Evolutionary conservation across 37 sponge, comb jelly and placozoan species (phyloP), one percentile per base, ranked within the genome.

Genomic region (Mnemiopsis leidyi): DNA sequence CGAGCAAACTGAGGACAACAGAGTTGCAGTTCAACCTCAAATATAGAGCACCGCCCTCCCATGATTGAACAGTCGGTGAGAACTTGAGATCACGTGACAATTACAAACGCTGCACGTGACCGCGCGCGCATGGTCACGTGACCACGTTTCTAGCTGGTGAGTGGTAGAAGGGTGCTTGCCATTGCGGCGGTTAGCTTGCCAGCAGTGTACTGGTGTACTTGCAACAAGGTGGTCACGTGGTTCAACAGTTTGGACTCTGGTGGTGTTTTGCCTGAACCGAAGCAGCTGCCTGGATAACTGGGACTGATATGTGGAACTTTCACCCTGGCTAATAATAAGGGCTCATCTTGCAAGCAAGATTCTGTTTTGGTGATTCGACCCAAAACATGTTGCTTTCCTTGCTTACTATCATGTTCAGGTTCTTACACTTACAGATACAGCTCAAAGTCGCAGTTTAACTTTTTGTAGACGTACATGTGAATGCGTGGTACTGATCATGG

Each of bases 41-140:
- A 48, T 48, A 48, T 13, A n/a, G 5, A 48, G 61, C 61, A 48
- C 61, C 61, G 61, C 61, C 75, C 25, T 29, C 75, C 75, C 3
- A 71, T 71, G 75, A 71, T 71, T 71, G 75, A 71, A 71, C 75
- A 71, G 30, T 71, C 75, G 30, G 26, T 28, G 26, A 29, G 75
- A 29, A 71, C 75, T 71, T 13, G n/a, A 29, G 75, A 25, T 71
- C 75, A 71, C 75, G 75, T 71, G 75, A 71, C 7, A 18, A 71
- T 71, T 71, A 71, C 75, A 71, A 23, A 48, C 61, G 61, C 13
- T 18, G 61, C 61, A 48, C 61, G 61, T 48, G 61, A 48, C 61
- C 61, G 61, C 61, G 61, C 61, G 61, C 61, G 13, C n/a, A 48
- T 13, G 13, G 9, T 13, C 61, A 48, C 61, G 61, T 48, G 61